Base-by-base conservation (phyloP, 2,888 invertebrate genomes). In the Stenolophus ochropezus region DNA sequence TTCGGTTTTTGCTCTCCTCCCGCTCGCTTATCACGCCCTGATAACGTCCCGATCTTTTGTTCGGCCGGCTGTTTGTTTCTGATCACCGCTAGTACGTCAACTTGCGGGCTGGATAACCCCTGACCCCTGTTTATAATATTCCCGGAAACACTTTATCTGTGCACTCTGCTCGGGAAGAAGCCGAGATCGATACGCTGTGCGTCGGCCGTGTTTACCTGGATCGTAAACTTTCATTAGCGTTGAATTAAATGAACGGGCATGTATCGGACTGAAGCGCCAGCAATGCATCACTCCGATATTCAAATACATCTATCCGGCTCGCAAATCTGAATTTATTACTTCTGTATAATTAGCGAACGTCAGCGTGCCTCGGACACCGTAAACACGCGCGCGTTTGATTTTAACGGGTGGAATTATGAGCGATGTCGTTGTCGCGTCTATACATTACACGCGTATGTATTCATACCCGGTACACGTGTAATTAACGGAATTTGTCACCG, bases 161-260 rank as follows among this genome's bases (percentile, higher is more conserved):
- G 61, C 25, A 56, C 56, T 20, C 8, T 56, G 21, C 56, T 20
- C 18, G 11, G 18, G 20, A 56, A 53, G 51, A 14, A 16, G 51
- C n/a, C 27, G 61, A 18, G 65, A 69, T 69, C 65, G 33, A 73
- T 73, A 73, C 23, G 11, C 20, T 4, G 21, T 49, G 73, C 47
- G 42, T 42, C 23, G 53, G 18, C 23, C 53, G 53, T 75, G 75
- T 75, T 75, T 75, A 75, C 53, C 75, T 75, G 75, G 8, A 86
- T 88, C 89, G 87, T 89, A 89, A 89, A 89, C 86, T 88, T 88
- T 89, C 89, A 89, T 89, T 89, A 89, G 88, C 85, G 87, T 86
- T 89, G 89, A 89, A 89, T 89, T 89, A 87, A 88, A 89, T 88
- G 88, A 88, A 89, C 88, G 89, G 88, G n/a, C 61, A 61, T 76